phyloP scores from a whole-genome alignment of 1,140 invertebrate species.

The Radopholus similis region DNA sequence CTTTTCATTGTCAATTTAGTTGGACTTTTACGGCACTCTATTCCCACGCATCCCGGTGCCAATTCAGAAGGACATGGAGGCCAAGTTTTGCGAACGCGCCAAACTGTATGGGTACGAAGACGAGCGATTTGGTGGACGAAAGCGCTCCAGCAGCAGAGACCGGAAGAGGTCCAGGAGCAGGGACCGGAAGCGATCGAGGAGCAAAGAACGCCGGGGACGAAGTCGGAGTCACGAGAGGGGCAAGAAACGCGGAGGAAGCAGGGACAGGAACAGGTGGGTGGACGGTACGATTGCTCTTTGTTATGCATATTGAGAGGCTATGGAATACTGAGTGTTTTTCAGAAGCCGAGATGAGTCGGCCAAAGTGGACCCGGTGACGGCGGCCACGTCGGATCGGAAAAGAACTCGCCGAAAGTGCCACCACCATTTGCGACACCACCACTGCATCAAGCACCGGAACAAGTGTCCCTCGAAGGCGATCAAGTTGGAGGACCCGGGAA shows the following conservation, averaged over 20 bases:
- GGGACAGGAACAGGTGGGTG: slow-evolving; percentile 4
- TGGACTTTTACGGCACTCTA: slow-evolving; percentile 76
- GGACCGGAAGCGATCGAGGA: slow-evolving; percentile 13
- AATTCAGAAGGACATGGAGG: slow-evolving; percentile 66
- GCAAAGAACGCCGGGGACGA: slow-evolving; percentile 9
- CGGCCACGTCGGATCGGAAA: slow-evolving; percentile 8
- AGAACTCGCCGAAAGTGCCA: slow-evolving; percentile 32
- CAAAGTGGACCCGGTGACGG: background rate
- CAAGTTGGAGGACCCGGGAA: no score
- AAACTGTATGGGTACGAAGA: slow-evolving; percentile 33
- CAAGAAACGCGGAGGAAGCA: slow-evolving; percentile 15
- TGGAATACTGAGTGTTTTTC: background rate
- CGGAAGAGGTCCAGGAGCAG: slow-evolving; percentile 12
- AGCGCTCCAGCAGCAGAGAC: slow-evolving; percentile 5
- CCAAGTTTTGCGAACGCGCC: slow-evolving; percentile 50
- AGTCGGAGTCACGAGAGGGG: slow-evolving; percentile 19
- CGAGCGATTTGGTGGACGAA: slow-evolving; percentile 11
- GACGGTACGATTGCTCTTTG: slow-evolving; percentile 7
- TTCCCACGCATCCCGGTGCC: slow-evolving; percentile 99
- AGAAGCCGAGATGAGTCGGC: slow-evolving; percentile 5
- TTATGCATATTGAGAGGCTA: background rate
- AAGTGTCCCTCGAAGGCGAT: slow-evolving; percentile 53
- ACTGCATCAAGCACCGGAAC: slow-evolving; percentile 53
- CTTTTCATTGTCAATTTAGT: background rate
- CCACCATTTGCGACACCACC: slow-evolving; percentile 57